Evolutionary conservation across 1,140 invertebrate genomes (phyloP).

Genomic region (Plutomurus gul): DNA sequence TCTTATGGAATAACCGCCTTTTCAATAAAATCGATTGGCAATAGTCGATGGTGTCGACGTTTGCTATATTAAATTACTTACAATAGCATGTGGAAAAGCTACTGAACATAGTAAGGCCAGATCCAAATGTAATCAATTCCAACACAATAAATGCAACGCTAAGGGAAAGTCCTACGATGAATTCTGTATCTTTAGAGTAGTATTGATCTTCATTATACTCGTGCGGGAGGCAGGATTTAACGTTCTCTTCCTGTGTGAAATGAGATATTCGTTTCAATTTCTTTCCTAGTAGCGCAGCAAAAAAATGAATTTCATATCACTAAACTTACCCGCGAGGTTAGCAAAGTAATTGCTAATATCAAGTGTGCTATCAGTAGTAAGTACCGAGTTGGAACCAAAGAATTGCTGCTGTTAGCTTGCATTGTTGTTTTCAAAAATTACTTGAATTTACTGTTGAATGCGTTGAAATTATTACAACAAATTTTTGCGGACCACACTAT

Average conservation of each 20-base stretch:
- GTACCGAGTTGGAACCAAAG: slow-evolving; percentile 44
- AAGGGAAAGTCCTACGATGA: slow-evolving; percentile 43
- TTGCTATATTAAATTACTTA: slow-evolving; percentile 3
- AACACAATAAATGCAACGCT: slow-evolving; percentile 42
- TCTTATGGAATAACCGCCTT: too few species aligned
- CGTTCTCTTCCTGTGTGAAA: slow-evolving; percentile 41
- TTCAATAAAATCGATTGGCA: too few species aligned
- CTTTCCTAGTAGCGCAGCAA: neutral
- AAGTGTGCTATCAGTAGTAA: slow-evolving; percentile 46
- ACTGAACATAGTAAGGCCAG: slow-evolving; percentile 49
- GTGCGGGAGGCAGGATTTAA: slow-evolving; percentile 41
- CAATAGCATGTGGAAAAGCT: slow-evolving; percentile 24
- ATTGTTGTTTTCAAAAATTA: too few species aligned
- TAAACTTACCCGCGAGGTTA: slow-evolving; percentile 41
- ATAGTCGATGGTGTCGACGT: too few species aligned
- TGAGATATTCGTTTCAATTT: neutral
- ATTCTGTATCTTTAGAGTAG: slow-evolving; percentile 40
- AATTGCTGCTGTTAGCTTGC: neutral
- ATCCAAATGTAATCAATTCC: slow-evolving; percentile 44
- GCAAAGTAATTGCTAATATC: slow-evolving; percentile 35
- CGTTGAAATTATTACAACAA: too few species aligned
- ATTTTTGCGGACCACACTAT: too few species aligned
- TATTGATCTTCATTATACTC: slow-evolving; percentile 29
- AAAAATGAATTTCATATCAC: neutral
- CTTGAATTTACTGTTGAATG: too few species aligned